A percentile compares a stretch with the other conserved stretches of the same genome.
Conservation (phyloP, 2,797 vertebrate genomes). For the Gobio occitaniae region DNA sequence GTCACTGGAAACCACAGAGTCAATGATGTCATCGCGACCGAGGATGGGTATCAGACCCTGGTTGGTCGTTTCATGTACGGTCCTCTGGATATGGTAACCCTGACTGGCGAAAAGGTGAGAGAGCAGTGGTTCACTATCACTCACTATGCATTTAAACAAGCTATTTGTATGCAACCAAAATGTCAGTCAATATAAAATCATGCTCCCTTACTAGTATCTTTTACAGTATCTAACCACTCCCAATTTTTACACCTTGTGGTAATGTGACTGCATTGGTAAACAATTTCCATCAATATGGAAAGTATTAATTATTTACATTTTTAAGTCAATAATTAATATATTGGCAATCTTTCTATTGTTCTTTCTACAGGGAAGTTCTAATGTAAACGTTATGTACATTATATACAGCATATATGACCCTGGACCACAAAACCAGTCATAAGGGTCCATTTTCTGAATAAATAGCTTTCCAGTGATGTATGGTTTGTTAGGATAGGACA, state of each 20-base stretch:
- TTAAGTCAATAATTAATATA: neutral
- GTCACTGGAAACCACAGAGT: slow-evolving; percentile 97
- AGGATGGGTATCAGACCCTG: slow-evolving; percentile 90
- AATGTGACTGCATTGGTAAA: neutral
- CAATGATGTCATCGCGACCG: slow-evolving; percentile 91
- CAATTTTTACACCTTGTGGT: neutral
- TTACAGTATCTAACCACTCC: neutral
- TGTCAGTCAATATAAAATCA: neutral
- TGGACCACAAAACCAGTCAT: too few species aligned
- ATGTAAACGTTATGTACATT: neutral
- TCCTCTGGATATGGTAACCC: slow-evolving; percentile 97
- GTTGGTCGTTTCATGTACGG: slow-evolving; percentile 99
- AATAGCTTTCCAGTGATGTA: too few species aligned
- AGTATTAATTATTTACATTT: neutral
- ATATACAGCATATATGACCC: too few species aligned
- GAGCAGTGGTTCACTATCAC: neutral
- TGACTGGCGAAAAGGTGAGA: slow-evolving; percentile 96
- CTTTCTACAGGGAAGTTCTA: neutral
- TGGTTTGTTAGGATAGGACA: too few species aligned
- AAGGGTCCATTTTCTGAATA: too few species aligned
- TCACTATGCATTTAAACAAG: neutral
- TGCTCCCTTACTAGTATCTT: neutral
- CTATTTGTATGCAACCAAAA: neutral
- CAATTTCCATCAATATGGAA: neutral
- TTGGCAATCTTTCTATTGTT: neutral